Base-by-base conservation (phyloP, 2,797 vertebrate species). In the Chloroceryle inda region DNA sequence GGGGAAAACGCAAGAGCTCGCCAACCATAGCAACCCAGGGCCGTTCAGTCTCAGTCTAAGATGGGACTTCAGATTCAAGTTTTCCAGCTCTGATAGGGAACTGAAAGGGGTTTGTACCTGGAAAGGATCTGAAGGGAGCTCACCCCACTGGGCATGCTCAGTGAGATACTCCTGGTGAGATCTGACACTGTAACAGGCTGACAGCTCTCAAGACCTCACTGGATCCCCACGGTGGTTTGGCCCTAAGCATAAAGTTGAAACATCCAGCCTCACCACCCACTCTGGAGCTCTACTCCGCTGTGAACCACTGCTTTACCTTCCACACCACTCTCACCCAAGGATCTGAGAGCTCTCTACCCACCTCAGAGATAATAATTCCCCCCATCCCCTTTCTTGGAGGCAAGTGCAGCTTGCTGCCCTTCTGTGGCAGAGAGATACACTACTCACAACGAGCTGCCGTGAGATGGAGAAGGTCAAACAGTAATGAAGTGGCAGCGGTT, bases 381-480 rank as follows among this genome's bases (percentile, higher is more conserved):
- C 29, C 5, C 56, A 55, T 11, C 45, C 37, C 37, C 64, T 37
- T 42, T 55, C 93, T 17, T 45, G 59, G 73, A 94, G 59, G 82
- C 55, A 86, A 40, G 24, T 31, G 44, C 38, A 88, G 66, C 79
- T 67, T 66, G 10, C 2, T 88, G 59, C 40, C 74, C 74, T 90
- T 83, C 74, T 53, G 63, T 68, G 61, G 53, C 74, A 92, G 63
- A 66, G 45, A 84, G 38, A 53, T 20, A 21, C 45, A 91, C 92
- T 29, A 64, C 77, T 85, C 90, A 92, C 44, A 35, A 8, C 5
- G 67, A 84, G 62, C 1, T 84, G 83, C 75, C 45, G 35, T 4
- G 44, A 93, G 80, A 87, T 35, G 52, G 72, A 47, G 80, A 96
- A 95, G 93, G 95, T 87, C 94, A 95, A 79, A 59, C 52, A 87